Base-by-base conservation (phyloP, 1,140 invertebrate species). In the Subanguina moxae region DNA sequence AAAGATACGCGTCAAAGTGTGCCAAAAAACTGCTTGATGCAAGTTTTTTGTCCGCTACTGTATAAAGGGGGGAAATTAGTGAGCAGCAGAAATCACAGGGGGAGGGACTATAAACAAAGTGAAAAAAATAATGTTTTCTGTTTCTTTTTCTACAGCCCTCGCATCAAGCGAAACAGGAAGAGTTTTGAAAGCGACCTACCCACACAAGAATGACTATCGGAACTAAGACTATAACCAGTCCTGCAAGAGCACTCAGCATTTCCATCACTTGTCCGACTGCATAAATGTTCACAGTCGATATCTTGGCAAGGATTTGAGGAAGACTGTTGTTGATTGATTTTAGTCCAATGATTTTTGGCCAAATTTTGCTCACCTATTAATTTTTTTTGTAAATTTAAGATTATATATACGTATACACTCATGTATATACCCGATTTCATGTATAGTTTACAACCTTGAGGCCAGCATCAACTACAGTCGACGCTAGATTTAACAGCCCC, bases 211-310 rank as follows among this genome's bases (percentile, higher is more conserved):
- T 62, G 27, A 1, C 80, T 81, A 63, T 82, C 80, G 1, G 80
- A 57, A 13, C 59, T 73, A 19, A 82, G 67, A 63, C 82, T 79
- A 48, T 61, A 82, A 19, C 80, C 80, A 42, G 68, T 13, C 19
- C 74, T 67, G 57, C 80, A 82, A 23, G 73, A 72, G 65, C 80
- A 82, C 58, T 82, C 78, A 9, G 78, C 74, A 17, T 45, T 62
- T 1, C 69, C 69, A 15, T 74, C 81, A 42, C 77, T 73, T 25
- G 69, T 62, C 52, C 77, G 77, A 46, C 72, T 76, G 58, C 80
- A 82, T 11, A 78, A 67, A 65, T 82, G 80, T 48, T 82, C 76
- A 52, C 80, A 82, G 1, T 66, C 61, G 13, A 72, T 42, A 15
- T 30, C 46, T n/a, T 56, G 27, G 59, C 80, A 82, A 15, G 13